phyloP scores from a whole-genome alignment of 1,140 invertebrate species.

The Pogonomyrmex barbatus region DNA sequence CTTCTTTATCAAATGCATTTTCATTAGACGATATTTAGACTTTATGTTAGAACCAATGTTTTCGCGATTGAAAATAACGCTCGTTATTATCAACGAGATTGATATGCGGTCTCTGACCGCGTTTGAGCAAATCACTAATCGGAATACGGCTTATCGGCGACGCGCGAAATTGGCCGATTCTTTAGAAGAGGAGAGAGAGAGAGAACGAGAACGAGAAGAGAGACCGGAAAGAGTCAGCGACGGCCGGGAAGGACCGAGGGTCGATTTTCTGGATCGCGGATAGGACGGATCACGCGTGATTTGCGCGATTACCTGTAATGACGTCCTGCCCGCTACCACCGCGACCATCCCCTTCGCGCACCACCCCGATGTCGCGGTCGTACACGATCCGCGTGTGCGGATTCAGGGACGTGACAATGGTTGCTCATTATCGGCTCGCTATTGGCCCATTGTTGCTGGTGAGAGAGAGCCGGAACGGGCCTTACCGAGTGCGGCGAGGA shows the following conservation, averaged over 20 bases:
- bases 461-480: constrained; percentile 84
- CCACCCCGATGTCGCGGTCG: constrained; percentile 75
- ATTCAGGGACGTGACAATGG: constrained; percentile 82
- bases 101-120: background rate
- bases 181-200: background rate
- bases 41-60: background rate
- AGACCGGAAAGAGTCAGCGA: constrained; percentile 42
- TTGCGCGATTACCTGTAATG: constrained; percentile 84
- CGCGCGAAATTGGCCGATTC: constrained; percentile 20
- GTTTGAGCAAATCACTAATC: constrained; percentile 9
- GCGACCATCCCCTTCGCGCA: constrained; percentile 45
- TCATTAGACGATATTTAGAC: background rate
- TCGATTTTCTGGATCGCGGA: constrained; percentile 80
- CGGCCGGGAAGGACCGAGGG: constrained; percentile 21
- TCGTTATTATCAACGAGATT: background rate
- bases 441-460: constrained; percentile 84
- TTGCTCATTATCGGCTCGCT: constrained; percentile 84
- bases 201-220: constrained; percentile 46
- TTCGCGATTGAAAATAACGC: background rate
- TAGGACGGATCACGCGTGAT: constrained; percentile 76
- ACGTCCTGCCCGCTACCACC: constrained; percentile 68
- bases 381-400: constrained; percentile 80
- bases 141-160: background rate
- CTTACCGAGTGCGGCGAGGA: constrained; percentile 81
- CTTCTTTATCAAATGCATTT: too few species aligned